Evolutionary conservation across 2,888 invertebrate genomes (phyloP), one percentile per base, ranked within the genome.

Genomic region (Drosophila suboccidentalis): DNA sequence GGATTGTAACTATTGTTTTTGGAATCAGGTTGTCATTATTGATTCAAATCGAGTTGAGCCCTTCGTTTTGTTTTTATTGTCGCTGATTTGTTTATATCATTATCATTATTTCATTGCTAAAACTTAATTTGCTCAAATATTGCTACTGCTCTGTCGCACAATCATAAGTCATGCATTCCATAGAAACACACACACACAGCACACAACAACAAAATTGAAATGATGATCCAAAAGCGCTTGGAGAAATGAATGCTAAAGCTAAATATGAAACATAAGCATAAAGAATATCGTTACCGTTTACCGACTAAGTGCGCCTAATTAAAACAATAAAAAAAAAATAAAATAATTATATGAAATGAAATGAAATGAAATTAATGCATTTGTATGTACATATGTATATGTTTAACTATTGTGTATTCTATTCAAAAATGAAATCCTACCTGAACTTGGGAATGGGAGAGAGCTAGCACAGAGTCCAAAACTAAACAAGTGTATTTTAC

Each of bases 381-480:
- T 62, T 76, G 74, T 63, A 77, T 77, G 70, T 78, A 73, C 69
- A 78, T 76, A 67, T 55, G 43, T 53, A 36, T 71, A 70, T 64
- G 65, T 72, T 79, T 70, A 80, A 83, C 72, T 79, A 80, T 69
- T 86, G 75, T 84, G 86, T 86, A 85, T 82, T 71, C 75, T 78
- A 78, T 82, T 86, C 79, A 62, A 79, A 77, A 78, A 80, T 36
- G 26, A 50, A 78, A 89, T 89, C 90, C 89, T 89, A 92, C 92
- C 91, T 91, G 92, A 90, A 91, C 91, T 92, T 93, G 92, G 93
- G 93, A 92, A 91, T 92, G 92, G 93, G 92, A 91, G 92, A 92
- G 92, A 92, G 92, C 92, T 91, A 92, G 91, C 90, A 91, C 89
- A 90, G 91, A 90, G 91, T 92, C 84, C 87, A 82, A 75, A 75